Base-by-base conservation (phyloP, 2,113 vertebrate genomes). In the Trematocara macrostoma region DNA sequence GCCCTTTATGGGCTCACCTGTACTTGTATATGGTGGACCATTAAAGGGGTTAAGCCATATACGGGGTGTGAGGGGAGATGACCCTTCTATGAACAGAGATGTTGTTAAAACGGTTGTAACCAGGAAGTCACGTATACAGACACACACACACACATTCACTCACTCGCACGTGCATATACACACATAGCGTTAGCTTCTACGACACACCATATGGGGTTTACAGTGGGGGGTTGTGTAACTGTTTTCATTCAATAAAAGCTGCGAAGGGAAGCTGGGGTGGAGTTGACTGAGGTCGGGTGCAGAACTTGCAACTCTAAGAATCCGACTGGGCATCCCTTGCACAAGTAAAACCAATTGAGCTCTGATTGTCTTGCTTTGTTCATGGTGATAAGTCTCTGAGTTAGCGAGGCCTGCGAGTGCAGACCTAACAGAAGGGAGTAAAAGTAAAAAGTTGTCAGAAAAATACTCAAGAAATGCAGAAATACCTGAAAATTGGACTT, bases 141-240 rank as follows among this genome's bases (percentile, higher is more conserved):
- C 16, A 51, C 16, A 18, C 42, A 51, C 16, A 18, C 42, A 16
- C 47, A 49, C 49, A 51, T 51, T n/a, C 49, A 51, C 49, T 5
- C 49, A 51, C 49, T 51, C 18, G 4, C 8, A 52, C 2, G 2
- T 52, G 18, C 49, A 52, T 52, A n/a, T n/a, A 52, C 18, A 52
- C 49, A 52, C 5, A 52, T 10, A 0, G 18, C 0, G 8, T 52
- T 52, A 52, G 49, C 49, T 52, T n/a, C 18, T 52, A n/a, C 4
- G 8, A 52, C 18, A 52, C 8, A n/a, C 8, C 49, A 51, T 51
- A 51, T 51, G 16, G 4, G 49, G 16, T n/a, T n/a, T n/a, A 51
- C 8, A 3, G 4, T 18, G 16, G 49, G 16, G 16, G 49, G 49
- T 5, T n/a, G 49, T 51, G 49, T 51, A 5, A 51, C 18, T 51